Evolutionary conservation across 2,888 invertebrate genomes (phyloP).

Genomic region (Hirtodrosophila alboralis): DNA sequence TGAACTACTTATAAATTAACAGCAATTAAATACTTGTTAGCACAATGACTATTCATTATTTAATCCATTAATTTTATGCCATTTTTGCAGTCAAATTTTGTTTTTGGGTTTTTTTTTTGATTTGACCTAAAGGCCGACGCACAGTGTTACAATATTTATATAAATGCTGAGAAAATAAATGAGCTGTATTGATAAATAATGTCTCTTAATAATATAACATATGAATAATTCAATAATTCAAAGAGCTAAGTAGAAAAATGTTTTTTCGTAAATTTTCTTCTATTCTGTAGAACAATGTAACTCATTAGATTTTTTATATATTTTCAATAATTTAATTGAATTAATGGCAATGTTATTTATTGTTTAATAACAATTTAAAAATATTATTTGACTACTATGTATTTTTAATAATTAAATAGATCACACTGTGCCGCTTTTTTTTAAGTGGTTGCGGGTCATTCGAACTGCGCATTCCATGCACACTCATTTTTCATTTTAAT

Average conservation of each 20-base stretch:
- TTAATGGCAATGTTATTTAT: no score
- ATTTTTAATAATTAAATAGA: background rate
- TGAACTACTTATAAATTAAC: slow-evolving; percentile 18
- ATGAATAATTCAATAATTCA: no score
- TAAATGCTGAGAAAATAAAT: no score
- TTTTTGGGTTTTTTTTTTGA: slow-evolving; percentile 15
- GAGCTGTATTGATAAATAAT: no score
- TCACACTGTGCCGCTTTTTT: slow-evolving; percentile 11
- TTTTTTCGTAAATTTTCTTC: no score
- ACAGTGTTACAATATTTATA: background rate
- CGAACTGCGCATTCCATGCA: slow-evolving; percentile 24
- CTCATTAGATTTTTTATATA: no score
- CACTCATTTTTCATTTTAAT: slow-evolving; percentile 33
- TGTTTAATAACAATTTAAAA: no score
- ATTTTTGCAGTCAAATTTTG: slow-evolving; percentile 20
- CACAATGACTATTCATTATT: slow-evolving; percentile 26
- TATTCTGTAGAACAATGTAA: no score
- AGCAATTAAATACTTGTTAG: slow-evolving; percentile 17
- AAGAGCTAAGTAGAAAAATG: no score
- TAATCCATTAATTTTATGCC: slow-evolving; percentile 25
- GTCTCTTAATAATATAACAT: no score
- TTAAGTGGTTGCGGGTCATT: slow-evolving; percentile 24
- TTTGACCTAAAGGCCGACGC: slow-evolving; percentile 1
- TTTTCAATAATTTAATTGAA: no score
- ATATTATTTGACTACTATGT: no score